Evolutionary conservation across 2,113 vertebrate species (phyloP).

Genomic region (Dipodomys spectabilis): DNA sequence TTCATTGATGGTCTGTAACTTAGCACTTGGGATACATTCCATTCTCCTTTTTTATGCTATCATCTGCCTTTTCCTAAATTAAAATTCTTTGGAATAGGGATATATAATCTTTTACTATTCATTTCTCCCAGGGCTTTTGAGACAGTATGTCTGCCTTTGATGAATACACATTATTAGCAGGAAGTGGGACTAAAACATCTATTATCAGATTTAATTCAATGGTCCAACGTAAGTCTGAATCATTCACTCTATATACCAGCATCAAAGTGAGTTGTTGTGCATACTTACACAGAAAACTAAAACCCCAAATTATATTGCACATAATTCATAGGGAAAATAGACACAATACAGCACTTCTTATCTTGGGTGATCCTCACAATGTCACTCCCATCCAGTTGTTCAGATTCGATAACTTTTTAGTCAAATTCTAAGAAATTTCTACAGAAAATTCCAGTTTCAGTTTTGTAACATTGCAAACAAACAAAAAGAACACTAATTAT

Average conservation of each 20-base stretch:
- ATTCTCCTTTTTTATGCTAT: neutral
- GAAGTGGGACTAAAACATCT: neutral
- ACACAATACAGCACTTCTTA: neutral
- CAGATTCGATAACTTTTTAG: conserved; percentile 32
- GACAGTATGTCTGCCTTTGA: neutral
- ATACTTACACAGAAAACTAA: neutral
- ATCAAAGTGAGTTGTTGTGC: conserved; percentile 12
- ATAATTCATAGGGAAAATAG: neutral
- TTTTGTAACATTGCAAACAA: neutral
- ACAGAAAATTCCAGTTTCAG: conserved; percentile 48
- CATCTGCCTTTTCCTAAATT: neutral
- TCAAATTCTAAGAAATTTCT: conserved; percentile 36
- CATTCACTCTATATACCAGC: neutral
- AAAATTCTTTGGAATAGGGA: neutral
- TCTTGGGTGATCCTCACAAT: neutral
- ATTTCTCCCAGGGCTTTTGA: neutral
- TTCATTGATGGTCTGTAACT: neutral
- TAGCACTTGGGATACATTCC: neutral
- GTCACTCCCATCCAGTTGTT: conserved; percentile 19
- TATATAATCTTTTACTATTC: neutral
- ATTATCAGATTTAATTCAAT: neutral
- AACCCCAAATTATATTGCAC: neutral
- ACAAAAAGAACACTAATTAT: neutral
- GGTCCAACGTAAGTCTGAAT: neutral
- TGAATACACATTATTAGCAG: neutral